Evolutionary conservation across 1,140 invertebrate species (phyloP), one percentile per base, ranked within the genome.

Genomic region (Harlomillsia oculata): DNA sequence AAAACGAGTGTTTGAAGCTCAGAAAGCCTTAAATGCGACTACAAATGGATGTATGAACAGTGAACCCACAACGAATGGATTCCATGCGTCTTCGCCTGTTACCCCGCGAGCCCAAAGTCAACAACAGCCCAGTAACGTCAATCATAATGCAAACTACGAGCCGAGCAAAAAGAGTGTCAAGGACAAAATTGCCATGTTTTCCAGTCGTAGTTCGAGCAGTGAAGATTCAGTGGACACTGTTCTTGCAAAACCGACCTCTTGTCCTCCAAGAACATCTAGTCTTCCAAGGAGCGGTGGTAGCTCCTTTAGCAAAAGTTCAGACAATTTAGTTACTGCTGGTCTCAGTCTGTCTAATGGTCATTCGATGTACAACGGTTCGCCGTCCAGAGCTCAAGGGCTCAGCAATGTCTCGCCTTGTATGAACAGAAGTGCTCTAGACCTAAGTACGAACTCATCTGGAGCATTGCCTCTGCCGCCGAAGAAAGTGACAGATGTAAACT

Each of bases 101-200:
- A 4, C 34, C 26, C 25, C 16, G 20, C 29, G 34, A n/a, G n/a
- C n/a, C n/a, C n/a, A n/a, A n/a, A n/a, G n/a, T n/a, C n/a, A n/a
- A n/a, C n/a, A n/a, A n/a, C n/a, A 39, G 32, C 18, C 72, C 77
- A 39, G 81, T 84, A 66, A 59, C 55, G 37, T 52, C 45, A 49
- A 16, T 30, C 45, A 48, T 32, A 32, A 32, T 30, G 25, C 45
- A 48, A 48, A n/a, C 25, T 83, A 84, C 67, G 82, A 82, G 64
- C 82, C 81, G 66, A 87, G 83, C 52, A 82, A 83, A 69, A 80
- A 79, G 48, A 87, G 84, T 62, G 85, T 89, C 16, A 80, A 82
- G 65, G 86, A 89, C 67, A 89, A 89, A 72, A 90, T 90, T 65
- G 87, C 86, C 34, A 86, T 89, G 83, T 90, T 90, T 70, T 87